Percentiles rank a stretch among this genome's conserved stretches.
phyloP scores from a whole-genome alignment of 2,797 vertebrate genomes.

The Sebastes hubbsi region DNA sequence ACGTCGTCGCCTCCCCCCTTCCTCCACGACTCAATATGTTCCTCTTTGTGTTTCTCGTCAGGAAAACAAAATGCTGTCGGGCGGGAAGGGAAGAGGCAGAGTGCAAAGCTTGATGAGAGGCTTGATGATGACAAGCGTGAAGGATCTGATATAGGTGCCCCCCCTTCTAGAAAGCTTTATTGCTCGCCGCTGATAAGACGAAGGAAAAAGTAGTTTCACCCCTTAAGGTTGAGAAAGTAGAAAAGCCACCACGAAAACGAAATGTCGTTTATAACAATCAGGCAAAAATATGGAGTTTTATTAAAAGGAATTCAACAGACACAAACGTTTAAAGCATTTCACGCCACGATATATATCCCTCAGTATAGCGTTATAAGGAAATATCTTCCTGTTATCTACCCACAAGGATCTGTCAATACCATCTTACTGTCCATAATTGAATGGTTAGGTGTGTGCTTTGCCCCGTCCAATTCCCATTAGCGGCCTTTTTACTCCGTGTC shows the following conservation, averaged over 20 bases:
- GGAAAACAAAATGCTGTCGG: constrained; percentile 73
- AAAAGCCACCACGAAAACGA: constrained; percentile 8
- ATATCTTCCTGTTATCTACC: constrained; percentile 38
- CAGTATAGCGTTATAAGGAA: neutral
- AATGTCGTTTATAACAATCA: constrained; percentile 45
- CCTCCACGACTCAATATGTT: constrained; percentile 54
- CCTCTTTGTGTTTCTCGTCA: constrained; percentile 71
- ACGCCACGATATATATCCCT: constrained; percentile 26
- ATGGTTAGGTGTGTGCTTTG: constrained; percentile 56
- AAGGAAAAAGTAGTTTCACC: constrained; percentile 46
- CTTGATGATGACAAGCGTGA: constrained; percentile 69
- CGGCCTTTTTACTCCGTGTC: constrained; percentile 44
- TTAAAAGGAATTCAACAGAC: constrained; percentile 30
- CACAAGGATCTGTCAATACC: constrained; percentile 51
- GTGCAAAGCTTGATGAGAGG: constrained; percentile 63
- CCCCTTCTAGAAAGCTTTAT: constrained; percentile 51
- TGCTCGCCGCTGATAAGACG: constrained; percentile 55
- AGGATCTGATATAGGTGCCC: constrained; percentile 66
- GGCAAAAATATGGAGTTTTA: constrained; percentile 38
- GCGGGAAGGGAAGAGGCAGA: constrained; percentile 32
- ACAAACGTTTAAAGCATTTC: constrained; percentile 13
- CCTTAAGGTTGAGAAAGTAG: constrained; percentile 31
- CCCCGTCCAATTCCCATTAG: constrained; percentile 68
- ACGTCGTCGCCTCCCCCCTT: constrained; percentile 15
- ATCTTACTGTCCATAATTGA: constrained; percentile 59